Evolutionary conservation across 2,113 vertebrate genomes (phyloP).

Genomic region (Labeo rohita): DNA sequence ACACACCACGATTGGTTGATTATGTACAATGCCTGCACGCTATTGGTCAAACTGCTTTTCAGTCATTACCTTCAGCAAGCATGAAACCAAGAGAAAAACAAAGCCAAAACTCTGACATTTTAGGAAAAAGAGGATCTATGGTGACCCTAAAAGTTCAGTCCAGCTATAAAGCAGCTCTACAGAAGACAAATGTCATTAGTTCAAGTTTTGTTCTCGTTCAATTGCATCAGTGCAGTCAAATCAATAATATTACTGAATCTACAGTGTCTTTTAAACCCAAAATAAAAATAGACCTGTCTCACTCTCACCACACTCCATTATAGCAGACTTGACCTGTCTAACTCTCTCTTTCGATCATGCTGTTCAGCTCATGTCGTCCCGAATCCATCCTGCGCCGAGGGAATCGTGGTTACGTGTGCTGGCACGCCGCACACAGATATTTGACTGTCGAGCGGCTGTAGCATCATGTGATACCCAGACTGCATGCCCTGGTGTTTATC

Average conservation of each 20-base stretch:
- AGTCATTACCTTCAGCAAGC: no score
- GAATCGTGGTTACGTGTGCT: constrained; percentile 4
- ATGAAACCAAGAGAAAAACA: no score
- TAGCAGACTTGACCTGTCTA: not conserved
- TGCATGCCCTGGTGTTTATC: constrained; percentile 51
- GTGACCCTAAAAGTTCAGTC: no score
- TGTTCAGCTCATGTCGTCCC: not conserved
- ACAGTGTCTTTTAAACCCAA: not conserved
- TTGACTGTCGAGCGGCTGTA: not conserved
- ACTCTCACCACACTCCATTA: not conserved
- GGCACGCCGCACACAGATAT: not conserved
- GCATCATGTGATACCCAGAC: constrained; percentile 54
- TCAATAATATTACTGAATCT: not conserved
- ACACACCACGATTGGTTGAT: no score
- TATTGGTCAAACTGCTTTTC: no score
- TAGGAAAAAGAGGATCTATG: no score
- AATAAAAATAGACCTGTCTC: not conserved
- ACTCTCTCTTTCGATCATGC: not conserved
- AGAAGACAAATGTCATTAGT: not conserved
- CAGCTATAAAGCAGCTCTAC: not conserved
- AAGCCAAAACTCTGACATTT: no score
- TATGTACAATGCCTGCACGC: no score
- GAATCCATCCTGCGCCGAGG: not conserved
- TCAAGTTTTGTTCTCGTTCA: not conserved
- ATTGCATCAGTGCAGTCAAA: no score